Conservation (phyloP, 2,113 vertebrate species). For the Nothocercus nigrocapillus region DNA sequence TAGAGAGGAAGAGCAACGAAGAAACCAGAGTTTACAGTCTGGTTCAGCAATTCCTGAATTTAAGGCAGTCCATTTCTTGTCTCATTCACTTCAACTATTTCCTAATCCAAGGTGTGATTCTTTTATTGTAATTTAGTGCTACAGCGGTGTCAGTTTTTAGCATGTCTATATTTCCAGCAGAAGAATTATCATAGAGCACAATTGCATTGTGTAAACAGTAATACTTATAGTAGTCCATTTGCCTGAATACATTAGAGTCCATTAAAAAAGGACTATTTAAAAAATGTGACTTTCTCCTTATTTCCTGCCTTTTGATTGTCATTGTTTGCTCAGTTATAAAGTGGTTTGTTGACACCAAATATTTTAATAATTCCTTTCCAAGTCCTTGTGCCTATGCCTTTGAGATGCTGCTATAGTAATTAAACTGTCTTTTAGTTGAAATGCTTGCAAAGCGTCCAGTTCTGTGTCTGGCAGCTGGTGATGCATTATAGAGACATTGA, state of each 20-base stretch:
- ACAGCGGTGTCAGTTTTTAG: constrained; percentile 19
- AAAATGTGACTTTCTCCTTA: constrained; percentile 71
- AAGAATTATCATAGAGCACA: constrained; percentile 31
- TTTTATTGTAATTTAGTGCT: constrained; percentile 15
- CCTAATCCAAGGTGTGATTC: constrained; percentile 13
- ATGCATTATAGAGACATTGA: constrained; percentile 94
- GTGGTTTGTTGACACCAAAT: constrained; percentile 81
- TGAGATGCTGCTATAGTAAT: constrained; percentile 89
- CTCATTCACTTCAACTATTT: constrained; percentile 38
- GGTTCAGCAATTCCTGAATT: constrained; percentile 14
- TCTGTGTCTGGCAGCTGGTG: constrained; percentile 90
- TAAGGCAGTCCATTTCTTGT: constrained; percentile 12
- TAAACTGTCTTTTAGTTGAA: constrained; percentile 90
- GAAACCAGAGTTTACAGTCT: background rate
- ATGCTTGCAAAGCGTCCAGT: constrained; percentile 84
- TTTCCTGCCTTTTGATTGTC: constrained; percentile 74
- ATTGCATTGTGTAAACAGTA: constrained; percentile 46
- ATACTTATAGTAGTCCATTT: constrained; percentile 50
- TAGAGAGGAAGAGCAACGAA: background rate
- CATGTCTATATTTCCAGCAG: constrained; percentile 19
- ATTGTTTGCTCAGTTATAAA: constrained; percentile 76
- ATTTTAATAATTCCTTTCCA: constrained; percentile 83
- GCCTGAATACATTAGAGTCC: constrained; percentile 66
- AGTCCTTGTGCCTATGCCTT: constrained; percentile 81
- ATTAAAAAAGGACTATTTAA: constrained; percentile 63